A percentile compares a stretch with the other conserved stretches of the same genome.
Evolutionary conservation across 2,113 vertebrate species (phyloP).

Genomic region (Sceloporus tristichus): DNA sequence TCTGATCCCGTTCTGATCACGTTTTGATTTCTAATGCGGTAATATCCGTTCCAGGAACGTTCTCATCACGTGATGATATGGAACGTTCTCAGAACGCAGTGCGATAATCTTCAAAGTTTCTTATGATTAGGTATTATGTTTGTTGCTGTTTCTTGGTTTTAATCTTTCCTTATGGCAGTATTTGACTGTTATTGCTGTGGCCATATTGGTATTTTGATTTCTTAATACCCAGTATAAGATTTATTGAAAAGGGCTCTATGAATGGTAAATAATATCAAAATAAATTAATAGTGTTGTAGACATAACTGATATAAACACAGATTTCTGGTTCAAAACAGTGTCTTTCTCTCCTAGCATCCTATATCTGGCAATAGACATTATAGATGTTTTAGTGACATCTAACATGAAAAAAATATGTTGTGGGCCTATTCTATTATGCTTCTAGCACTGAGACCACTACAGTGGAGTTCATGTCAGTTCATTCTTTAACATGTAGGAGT

Average conservation of each 20-base stretch:
- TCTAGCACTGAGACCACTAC: neutral
- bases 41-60: too few relatives aligned
- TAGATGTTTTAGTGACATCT: neutral
- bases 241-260: neutral
- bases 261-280: neutral
- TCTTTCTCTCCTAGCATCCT: neutral
- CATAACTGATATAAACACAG: neutral
- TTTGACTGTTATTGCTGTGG: neutral
- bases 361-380: neutral
- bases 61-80: too few relatives aligned
- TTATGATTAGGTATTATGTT: neutral
- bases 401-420: neutral
- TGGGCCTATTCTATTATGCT: neutral
- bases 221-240: neutral
- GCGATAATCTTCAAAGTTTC: too few relatives aligned
- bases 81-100: too few relatives aligned
- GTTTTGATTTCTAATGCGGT: too few relatives aligned
- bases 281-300: neutral
- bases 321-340: neutral
- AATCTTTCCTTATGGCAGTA: neutral
- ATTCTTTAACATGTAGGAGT: too few relatives aligned
- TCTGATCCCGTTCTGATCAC: too few relatives aligned
- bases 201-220: neutral
- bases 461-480: neutral
- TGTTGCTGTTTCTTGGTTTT: slow-evolving; percentile 5